Evolutionary conservation across 2,888 invertebrate species (phyloP), one percentile per base, ranked within the genome.

Genomic region (Microctonus aethiopoides): DNA sequence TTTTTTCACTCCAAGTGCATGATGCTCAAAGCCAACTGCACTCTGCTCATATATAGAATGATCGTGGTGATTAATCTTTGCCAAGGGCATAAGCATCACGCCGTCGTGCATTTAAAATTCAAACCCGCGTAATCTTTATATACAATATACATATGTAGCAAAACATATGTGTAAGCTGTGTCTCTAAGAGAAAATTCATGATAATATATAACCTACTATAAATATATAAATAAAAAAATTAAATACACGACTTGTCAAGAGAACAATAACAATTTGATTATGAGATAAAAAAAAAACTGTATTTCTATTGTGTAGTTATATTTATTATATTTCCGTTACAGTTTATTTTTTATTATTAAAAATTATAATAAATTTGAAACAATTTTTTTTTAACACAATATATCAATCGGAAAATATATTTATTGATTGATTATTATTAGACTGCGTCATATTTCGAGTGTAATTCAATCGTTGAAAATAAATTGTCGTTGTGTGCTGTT

Each of bases 31-130:
- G 80, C 75, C 77, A 80, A 78, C 78, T 78, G 75, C 72, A 61
- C 65, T 46, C 20, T 20, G 46, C 16, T 46, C 46, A 46, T 46
- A 46, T 46, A 68, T 70, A 56, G 67, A 63, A 74, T 75, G 75
- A 74, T 71, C 71, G 73, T 71, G 78, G 80, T 76, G 81, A 84
- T 84, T 84, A 83, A 84, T 85, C 84, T 84, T 74, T 80, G 76
- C 80, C 83, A 83, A 83, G 83, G 84, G 81, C 82, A 82, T 54
- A 77, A 74, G 75, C 46, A 79, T 74, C 79, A 79, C 77, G 81
- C 79, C 74, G 72, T 72, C 20, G 75, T 75, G 80, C 80, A 84
- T 84, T 84, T 78, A 79, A 84, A 84, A 84, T 85, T 82, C 41
- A 75, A 76, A 76, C 74, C 75, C 75, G 71, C 78, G 77, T 81